These are phyloP conservation scores for Sphaerophoria taeniata DNA, from an alignment of 2,888 invertebrate species.

Conservation along the genomic window DNA sequence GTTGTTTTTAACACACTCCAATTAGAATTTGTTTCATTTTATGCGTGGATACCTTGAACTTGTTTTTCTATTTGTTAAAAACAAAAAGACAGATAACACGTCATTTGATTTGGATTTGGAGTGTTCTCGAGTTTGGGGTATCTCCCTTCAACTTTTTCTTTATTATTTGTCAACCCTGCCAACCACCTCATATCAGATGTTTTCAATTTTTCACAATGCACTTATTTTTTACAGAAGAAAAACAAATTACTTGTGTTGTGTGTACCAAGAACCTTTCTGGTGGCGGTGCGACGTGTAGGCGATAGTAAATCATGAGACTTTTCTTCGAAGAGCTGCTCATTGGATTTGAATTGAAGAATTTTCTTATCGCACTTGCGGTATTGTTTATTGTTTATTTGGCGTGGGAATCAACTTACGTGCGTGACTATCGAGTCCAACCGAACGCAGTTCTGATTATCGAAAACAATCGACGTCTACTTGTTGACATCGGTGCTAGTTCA, in stretches of 20 bases:
- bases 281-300: slow-evolving; percentile 11
- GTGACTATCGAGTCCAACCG: slow-evolving; percentile 74
- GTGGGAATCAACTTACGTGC: slow-evolving; percentile 88
- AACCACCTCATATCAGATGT: slow-evolving; percentile 44
- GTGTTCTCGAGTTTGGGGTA: slow-evolving; percentile 20
- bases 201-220: slow-evolving; percentile 17
- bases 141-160: neutral
- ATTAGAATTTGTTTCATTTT: slow-evolving; percentile 41
- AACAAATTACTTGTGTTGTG: slow-evolving; percentile 32
- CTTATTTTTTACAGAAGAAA: slow-evolving; percentile 41
- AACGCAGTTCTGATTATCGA: slow-evolving; percentile 76
- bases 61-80: slow-evolving; percentile 40
- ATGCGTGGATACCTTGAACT: slow-evolving; percentile 41
- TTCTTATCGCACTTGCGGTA: slow-evolving; percentile 85
- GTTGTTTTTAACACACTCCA: slow-evolving; percentile 47
- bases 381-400: slow-evolving; percentile 86
- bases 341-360: slow-evolving; percentile 85
- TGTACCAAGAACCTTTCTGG: slow-evolving; percentile 30
- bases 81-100: slow-evolving; percentile 38
- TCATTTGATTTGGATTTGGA: slow-evolving; percentile 53
- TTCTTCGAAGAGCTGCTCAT: slow-evolving; percentile 70
- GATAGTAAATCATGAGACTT: slow-evolving; percentile 70
- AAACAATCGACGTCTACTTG: slow-evolving; percentile 71
- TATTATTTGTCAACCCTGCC: slow-evolving; percentile 29
- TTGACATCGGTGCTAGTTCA: slow-evolving; percentile 63